Evolutionary conservation across 1,140 invertebrate genomes (phyloP), one percentile per base, ranked within the genome.

Genomic region (Rhynchophorus ferrugineus): DNA sequence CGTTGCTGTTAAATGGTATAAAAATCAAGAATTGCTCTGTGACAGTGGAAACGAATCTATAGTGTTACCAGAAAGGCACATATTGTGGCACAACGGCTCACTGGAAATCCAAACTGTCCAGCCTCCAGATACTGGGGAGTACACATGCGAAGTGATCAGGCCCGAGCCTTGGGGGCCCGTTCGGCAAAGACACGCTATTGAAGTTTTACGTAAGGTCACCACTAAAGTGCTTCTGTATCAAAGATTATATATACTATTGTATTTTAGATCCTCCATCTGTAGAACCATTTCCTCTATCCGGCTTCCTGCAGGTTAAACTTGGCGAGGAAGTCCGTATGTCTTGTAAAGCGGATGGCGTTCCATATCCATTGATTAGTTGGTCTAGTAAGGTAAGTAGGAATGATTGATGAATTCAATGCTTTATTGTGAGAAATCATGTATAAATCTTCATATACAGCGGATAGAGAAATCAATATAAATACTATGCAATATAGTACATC

Each of bases 171-270:
- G 75, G 76, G 71, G 73, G n/a, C 65, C 75, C 34, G 77, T 84
- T 6, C 75, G 73, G 43, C 85, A 87, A 67, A 71, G 76, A 20
- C 83, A 88, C 63, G 74, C 80, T 22, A 85, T 89, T 50, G 78
- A 86, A 76, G 85, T 89, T 21, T 75, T 85, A 65, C 81, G 84
- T 85, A 71, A 80, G n/a, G 81, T 44, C 5, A 21, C 17, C 41
- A 22, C 17, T 18, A n/a, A n/a, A n/a, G n/a, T n/a, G n/a, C n/a
- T n/a, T n/a, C n/a, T n/a, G n/a, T n/a, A n/a, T n/a, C n/a, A n/a
- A n/a, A n/a, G 24, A 6, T 29, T 6, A 29, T 29, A 11, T 6
- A 11, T 29, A 29, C 11, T 29, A 6, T 29, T 29, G 11, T 29
- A 29, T 62, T 68, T 46, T 65, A 85, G 83, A 80, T 71, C 74